Percentiles rank a stretch among this genome's conserved stretches.
Evolutionary conservation across 2,888 invertebrate species (phyloP).

Genomic region (Lepetodrilus schrolli): DNA sequence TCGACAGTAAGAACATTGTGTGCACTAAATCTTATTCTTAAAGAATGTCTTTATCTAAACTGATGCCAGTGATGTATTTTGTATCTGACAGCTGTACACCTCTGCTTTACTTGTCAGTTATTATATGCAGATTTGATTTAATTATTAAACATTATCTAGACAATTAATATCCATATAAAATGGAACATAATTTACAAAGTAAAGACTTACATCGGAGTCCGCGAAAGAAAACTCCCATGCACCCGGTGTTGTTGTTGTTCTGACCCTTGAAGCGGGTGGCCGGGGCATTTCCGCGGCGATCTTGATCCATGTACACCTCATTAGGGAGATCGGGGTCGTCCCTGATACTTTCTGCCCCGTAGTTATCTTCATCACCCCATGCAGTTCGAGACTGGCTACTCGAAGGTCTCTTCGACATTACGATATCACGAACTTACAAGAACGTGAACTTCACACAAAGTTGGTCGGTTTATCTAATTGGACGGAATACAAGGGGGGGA

Average conservation of each 20-base stretch:
- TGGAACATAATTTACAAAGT: neutral
- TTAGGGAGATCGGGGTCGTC: slow-evolving; percentile 55
- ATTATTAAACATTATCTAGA: too few relatives aligned
- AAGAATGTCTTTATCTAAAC: too few relatives aligned
- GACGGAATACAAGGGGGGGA: slow-evolving; percentile 20
- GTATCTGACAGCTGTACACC: too few relatives aligned
- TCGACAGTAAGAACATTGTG: too few relatives aligned
- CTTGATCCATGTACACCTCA: slow-evolving; percentile 52
- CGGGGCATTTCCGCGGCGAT: slow-evolving; percentile 50
- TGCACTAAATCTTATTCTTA: too few relatives aligned
- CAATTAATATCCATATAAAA: neutral
- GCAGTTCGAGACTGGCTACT: slow-evolving; percentile 67
- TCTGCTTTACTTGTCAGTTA: too few relatives aligned
- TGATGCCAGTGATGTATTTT: too few relatives aligned
- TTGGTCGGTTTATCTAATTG: neutral
- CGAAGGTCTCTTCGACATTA: slow-evolving; percentile 48
- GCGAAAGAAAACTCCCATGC: slow-evolving; percentile 63
- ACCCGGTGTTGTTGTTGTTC: slow-evolving; percentile 42
- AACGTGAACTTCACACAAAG: neutral
- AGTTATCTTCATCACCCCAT: slow-evolving; percentile 58
- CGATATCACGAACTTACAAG: neutral
- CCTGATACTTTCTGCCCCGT: slow-evolving; percentile 55
- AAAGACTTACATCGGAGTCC: slow-evolving; percentile 71
- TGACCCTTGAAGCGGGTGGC: slow-evolving; percentile 21
- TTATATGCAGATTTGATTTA: too few relatives aligned